These are phyloP conservation scores for Dermatemys mawii DNA, from an alignment of 2,113 vertebrate species.

Conservation along the genomic window DNA sequence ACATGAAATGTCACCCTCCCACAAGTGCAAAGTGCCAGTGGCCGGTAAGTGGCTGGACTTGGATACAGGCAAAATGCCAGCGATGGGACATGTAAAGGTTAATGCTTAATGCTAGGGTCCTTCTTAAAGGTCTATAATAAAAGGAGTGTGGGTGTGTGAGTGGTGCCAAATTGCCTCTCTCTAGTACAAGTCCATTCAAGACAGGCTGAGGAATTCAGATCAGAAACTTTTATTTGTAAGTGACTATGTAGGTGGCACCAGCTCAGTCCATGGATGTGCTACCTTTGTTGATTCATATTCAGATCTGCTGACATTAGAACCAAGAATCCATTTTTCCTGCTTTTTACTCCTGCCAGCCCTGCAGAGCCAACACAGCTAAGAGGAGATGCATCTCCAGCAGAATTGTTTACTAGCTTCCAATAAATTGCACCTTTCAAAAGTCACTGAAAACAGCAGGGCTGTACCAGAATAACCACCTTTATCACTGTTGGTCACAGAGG, in stretches of 20 bases:
- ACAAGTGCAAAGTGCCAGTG: constrained; percentile 66
- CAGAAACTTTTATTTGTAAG: neutral
- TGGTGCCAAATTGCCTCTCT: neutral
- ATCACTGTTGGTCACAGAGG: neutral
- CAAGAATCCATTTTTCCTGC: neutral
- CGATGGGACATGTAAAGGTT: neutral
- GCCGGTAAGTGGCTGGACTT: neutral
- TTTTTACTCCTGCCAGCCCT: neutral
- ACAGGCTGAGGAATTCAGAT: neutral
- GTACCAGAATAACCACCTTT: neutral
- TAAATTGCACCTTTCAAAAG: neutral
- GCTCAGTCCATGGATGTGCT: neutral
- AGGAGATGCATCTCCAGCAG: neutral
- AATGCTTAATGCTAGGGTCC: neutral
- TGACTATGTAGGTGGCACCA: neutral
- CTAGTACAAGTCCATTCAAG: too few relatives aligned
- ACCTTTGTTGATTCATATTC: neutral
- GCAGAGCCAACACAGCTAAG: neutral
- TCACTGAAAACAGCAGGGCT: neutral
- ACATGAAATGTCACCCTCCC: constrained; percentile 71
- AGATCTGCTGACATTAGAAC: neutral
- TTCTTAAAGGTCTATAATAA: neutral
- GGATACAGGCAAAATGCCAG: neutral
- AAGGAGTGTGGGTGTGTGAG: neutral
- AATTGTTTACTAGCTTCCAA: neutral